These are phyloP conservation scores for Pocillopora damicornis DNA, from an alignment of 64 coral and sea anemone species.

Conservation along the genomic window DNA sequence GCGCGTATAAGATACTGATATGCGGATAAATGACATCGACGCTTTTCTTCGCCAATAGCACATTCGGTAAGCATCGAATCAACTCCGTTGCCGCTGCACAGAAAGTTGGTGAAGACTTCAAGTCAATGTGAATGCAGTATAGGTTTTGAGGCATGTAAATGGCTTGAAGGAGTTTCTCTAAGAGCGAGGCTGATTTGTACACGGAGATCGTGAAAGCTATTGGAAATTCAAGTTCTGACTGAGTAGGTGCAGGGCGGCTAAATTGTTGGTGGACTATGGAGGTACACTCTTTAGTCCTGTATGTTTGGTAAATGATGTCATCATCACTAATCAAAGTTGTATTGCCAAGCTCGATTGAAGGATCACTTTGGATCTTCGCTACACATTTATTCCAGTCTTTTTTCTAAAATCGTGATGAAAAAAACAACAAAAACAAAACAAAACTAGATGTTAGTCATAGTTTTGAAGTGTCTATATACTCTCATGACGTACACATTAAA, in stretches of 20 bases:
- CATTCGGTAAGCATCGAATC: constrained; percentile 42
- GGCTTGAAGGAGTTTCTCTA: constrained; percentile 37
- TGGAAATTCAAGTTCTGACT: constrained; percentile 21
- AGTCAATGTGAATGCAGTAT: constrained; percentile 50
- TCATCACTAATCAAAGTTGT: neutral
- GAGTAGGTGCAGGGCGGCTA: neutral
- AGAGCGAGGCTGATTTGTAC: constrained; percentile 22
- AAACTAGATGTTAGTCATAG: no score
- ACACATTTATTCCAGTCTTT: neutral
- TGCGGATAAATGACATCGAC: constrained; percentile 41
- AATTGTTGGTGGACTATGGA: neutral
- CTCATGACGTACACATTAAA: no score
- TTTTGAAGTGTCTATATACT: no score
- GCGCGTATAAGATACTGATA: constrained; percentile 35
- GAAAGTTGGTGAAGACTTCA: constrained; percentile 24
- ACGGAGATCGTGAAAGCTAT: constrained; percentile 34
- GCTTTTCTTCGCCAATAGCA: constrained; percentile 26
- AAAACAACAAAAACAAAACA: neutral
- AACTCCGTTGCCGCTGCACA: neutral
- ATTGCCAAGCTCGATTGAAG: neutral
- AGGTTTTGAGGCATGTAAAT: constrained; percentile 62
- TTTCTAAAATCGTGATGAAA: neutral
- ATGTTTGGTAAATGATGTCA: neutral
- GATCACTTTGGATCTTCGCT: neutral
- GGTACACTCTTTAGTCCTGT: neutral